A percentile compares a stretch with the other conserved stretches of the same genome.
Conservation (phyloP, 1,140 invertebrate genomes). For the Laupala kohalensis region DNA sequence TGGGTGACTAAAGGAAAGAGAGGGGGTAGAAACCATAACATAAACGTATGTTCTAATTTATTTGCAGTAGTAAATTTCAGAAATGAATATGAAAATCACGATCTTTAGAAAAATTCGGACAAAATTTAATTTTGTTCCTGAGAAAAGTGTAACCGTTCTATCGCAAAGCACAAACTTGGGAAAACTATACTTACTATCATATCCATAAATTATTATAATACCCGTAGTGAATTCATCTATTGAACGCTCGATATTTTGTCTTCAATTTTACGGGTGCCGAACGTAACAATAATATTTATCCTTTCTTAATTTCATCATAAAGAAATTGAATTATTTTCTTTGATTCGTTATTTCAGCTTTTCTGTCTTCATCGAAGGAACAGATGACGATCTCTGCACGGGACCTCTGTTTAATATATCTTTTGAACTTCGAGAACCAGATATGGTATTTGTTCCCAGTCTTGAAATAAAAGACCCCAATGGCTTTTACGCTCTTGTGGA, state of each 20-base stretch:
- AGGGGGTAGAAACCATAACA: too few species aligned
- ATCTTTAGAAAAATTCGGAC: too few species aligned
- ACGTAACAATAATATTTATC: neutral
- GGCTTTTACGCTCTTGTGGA: slow-evolving; percentile 43
- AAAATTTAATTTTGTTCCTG: too few species aligned
- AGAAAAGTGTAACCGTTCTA: too few species aligned
- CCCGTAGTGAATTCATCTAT: neutral
- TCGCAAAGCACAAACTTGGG: too few species aligned
- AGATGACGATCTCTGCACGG: slow-evolving; percentile 23
- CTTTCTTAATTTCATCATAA: neutral
- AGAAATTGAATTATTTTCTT: slow-evolving; percentile 1
- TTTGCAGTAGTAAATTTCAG: too few species aligned
- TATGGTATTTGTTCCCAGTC: slow-evolving; percentile 45
- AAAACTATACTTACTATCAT: neutral
- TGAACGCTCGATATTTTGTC: neutral
- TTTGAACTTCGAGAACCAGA: slow-evolving; percentile 46
- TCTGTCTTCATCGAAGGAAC: slow-evolving; percentile 33
- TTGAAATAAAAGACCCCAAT: slow-evolving; percentile 38
- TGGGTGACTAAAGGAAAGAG: too few species aligned
- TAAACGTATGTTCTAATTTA: too few species aligned
- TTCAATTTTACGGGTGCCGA: neutral
- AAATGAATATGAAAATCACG: too few species aligned
- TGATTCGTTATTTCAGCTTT: slow-evolving; percentile 24
- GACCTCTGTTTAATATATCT: slow-evolving; percentile 44
- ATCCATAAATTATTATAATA: neutral